phyloP scores from a whole-genome alignment of 1,140 invertebrate genomes.

The Prorops nasuta region DNA sequence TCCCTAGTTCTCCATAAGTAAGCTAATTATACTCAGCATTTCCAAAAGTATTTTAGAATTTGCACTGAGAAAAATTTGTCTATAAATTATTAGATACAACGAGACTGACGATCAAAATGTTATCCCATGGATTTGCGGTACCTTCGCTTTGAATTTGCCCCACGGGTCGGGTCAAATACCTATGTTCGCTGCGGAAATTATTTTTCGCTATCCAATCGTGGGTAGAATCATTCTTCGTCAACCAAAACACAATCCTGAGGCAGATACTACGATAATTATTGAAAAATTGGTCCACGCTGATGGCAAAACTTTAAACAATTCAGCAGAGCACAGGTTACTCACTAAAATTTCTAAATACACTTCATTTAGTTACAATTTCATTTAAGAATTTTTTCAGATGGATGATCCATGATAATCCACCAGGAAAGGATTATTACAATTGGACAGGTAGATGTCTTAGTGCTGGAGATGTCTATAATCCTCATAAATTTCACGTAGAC shows the following conservation, averaged over 20 bases:
- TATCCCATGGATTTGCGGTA: slow-evolving; percentile 69
- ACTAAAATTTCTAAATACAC: slow-evolving; percentile 7
- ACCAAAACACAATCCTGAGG: slow-evolving; percentile 70
- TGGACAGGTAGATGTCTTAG: slow-evolving; percentile 84
- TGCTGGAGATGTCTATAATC: slow-evolving; percentile 78
- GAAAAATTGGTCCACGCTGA: slow-evolving; percentile 85
- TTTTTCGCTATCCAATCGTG: slow-evolving; percentile 83
- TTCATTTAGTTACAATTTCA: slow-evolving; percentile 7
- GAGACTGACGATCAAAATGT: slow-evolving; percentile 54
- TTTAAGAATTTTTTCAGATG: too few species aligned
- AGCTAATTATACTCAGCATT: slow-evolving; percentile 19
- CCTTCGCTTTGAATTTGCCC: slow-evolving; percentile 64
- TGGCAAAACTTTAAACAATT: slow-evolving; percentile 77
- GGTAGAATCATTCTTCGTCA: slow-evolving; percentile 86
- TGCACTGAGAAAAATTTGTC: slow-evolving; percentile 15
- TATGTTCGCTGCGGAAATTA: slow-evolving; percentile 71
- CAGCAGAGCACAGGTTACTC: slow-evolving; percentile 67
- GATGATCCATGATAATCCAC: slow-evolving; percentile 62
- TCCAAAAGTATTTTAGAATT: not conserved
- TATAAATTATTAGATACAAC: slow-evolving; percentile 42
- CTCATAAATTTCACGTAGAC: slow-evolving; percentile 67
- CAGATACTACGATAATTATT: slow-evolving; percentile 77
- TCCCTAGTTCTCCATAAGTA: slow-evolving; percentile 82
- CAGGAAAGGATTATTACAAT: slow-evolving; percentile 86
- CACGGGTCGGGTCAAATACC: slow-evolving; percentile 69